Conservation (phyloP, 2,888 invertebrate species). For the Eristalis tenax region DNA sequence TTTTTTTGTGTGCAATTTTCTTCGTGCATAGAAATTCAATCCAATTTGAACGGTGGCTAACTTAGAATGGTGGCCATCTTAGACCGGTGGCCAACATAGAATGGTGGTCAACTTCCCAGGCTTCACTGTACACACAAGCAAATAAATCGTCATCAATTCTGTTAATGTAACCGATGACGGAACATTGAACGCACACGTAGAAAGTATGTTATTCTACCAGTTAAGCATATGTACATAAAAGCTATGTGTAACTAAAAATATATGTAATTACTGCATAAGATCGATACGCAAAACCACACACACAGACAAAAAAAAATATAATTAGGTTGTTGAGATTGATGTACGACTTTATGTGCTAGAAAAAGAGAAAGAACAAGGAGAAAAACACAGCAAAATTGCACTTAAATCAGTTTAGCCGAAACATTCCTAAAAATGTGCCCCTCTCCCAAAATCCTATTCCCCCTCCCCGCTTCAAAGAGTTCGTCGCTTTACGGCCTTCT, state of each 20-base stretch:
- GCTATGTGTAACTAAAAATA: not conserved
- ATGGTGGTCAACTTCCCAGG: too few species aligned
- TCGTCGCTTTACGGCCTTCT: not conserved
- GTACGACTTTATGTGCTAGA: slow-evolving; percentile 26
- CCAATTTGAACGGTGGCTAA: too few species aligned
- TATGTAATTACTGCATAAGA: not conserved
- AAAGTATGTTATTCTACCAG: slow-evolving; percentile 18
- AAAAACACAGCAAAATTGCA: slow-evolving; percentile 9
- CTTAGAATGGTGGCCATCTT: too few species aligned
- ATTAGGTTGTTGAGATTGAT: slow-evolving; percentile 13
- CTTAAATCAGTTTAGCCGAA: slow-evolving; percentile 11
- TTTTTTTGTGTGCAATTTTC: too few species aligned
- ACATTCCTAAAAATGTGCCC: not conserved
- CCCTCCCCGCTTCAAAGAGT: not conserved
- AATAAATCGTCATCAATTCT: not conserved
- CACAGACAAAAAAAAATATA: not conserved
- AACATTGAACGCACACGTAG: slow-evolving; percentile 55
- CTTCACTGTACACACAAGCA: too few species aligned
- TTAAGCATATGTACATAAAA: not conserved
- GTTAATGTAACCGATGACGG: not conserved
- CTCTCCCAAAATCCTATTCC: not conserved
- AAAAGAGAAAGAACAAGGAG: not conserved
- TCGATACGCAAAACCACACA: too few species aligned
- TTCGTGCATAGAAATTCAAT: too few species aligned
- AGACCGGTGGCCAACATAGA: too few species aligned